Conservation (phyloP, 2,113 vertebrate species). For the Pygoscelis antarcticus region DNA sequence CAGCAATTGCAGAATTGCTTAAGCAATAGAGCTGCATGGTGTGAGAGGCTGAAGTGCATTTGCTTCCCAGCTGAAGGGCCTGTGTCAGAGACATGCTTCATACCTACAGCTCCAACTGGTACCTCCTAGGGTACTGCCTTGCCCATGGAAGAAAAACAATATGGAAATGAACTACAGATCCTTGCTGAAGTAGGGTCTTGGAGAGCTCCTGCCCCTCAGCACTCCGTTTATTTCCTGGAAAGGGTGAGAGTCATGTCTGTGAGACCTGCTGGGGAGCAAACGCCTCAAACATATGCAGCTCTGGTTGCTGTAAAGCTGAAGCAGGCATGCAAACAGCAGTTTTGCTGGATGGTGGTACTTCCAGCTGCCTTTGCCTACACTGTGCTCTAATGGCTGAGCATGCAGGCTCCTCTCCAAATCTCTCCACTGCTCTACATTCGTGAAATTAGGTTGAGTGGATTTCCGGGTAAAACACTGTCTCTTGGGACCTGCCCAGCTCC, state of each 20-base stretch:
- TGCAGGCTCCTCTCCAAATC: slow-evolving; percentile 75
- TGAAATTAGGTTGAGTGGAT: slow-evolving; percentile 84
- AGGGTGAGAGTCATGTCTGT: slow-evolving; percentile 2
- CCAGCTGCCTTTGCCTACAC: slow-evolving; percentile 66
- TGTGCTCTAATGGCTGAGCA: slow-evolving; percentile 69
- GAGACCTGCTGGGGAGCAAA: slow-evolving; percentile 49
- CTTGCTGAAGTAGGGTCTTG: not conserved
- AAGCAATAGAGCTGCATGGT: not conserved
- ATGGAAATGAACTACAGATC: not conserved
- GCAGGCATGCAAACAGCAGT: slow-evolving; percentile 29
- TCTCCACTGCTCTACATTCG: slow-evolving; percentile 77
- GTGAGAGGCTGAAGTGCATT: not conserved
- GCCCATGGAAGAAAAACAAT: not conserved
- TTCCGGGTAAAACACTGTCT: slow-evolving; percentile 80
- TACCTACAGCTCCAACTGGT: not conserved
- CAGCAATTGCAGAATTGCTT: not conserved
- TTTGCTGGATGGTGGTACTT: slow-evolving; percentile 57
- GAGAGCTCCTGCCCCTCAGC: not conserved
- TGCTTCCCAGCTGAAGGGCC: not conserved
- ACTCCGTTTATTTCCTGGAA: slow-evolving; percentile 61
- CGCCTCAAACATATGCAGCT: slow-evolving; percentile 47
- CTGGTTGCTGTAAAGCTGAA: slow-evolving; percentile 20
- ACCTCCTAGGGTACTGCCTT: not conserved
- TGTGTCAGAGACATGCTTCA: not conserved
- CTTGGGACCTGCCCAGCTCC: slow-evolving; percentile 78